Conservation (phyloP, 92 coral and sea anemone species). For the Parazoanthus swiftii region DNA sequence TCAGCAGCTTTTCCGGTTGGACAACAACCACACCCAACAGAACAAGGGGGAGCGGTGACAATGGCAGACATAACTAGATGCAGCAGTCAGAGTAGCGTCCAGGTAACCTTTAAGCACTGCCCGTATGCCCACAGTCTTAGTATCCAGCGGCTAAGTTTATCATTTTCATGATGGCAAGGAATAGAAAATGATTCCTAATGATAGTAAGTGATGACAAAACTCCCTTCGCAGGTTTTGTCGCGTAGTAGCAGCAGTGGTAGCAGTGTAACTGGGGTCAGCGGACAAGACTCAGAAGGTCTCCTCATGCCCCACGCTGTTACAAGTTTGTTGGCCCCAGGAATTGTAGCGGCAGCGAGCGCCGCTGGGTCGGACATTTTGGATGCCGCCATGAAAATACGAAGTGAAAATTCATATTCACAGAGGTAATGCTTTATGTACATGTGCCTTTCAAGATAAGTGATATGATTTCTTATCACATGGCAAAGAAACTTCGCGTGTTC, state of each 20-base stretch:
- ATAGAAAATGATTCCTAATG: too few relatives aligned
- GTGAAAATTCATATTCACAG: slow-evolving; percentile 32
- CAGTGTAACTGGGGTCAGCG: slow-evolving; percentile 75
- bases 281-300: slow-evolving; percentile 67
- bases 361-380: slow-evolving; percentile 48
- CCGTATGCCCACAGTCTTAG: too few relatives aligned
- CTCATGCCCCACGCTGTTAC: slow-evolving; percentile 49
- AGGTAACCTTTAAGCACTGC: slow-evolving; percentile 4
- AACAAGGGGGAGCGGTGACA: background rate
- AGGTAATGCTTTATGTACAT: slow-evolving; percentile 12
- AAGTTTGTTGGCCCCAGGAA: slow-evolving; percentile 65
- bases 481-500: too few relatives aligned
- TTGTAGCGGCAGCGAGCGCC: slow-evolving; percentile 59
- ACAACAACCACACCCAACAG: background rate
- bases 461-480: too few relatives aligned
- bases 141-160: too few relatives aligned
- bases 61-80: slow-evolving; percentile 56
- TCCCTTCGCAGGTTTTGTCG: slow-evolving; percentile 53
- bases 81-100: slow-evolving; percentile 84
- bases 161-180: too few relatives aligned
- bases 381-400: slow-evolving; percentile 44
- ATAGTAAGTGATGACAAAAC: background rate
- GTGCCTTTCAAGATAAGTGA: too few relatives aligned
- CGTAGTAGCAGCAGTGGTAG: slow-evolving; percentile 82
- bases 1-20: background rate